A percentile compares a stretch with the other conserved stretches of the same genome.
These are phyloP conservation scores for Philaenus spumarius DNA, from an alignment of 1,140 invertebrate genomes.

Conservation along the genomic window DNA sequence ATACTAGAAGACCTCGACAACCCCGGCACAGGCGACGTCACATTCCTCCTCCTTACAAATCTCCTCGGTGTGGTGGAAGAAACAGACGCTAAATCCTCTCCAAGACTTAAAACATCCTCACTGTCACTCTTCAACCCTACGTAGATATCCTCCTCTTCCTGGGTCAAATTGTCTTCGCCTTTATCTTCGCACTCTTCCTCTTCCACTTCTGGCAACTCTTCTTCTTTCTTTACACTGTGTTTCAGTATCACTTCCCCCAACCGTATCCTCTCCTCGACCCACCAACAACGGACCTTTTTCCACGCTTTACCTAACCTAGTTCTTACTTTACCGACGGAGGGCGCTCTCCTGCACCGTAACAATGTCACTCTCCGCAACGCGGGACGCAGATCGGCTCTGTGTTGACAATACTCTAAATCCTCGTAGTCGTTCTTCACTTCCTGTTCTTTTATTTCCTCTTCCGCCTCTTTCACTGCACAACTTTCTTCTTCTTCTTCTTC, in stretches of 20 bases:
- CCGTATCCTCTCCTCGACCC: constrained; percentile 14
- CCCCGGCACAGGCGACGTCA: constrained; percentile 1
- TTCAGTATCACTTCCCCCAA: constrained; percentile 16
- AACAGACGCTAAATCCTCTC: background rate
- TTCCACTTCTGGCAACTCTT: background rate
- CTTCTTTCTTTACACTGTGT: constrained; percentile 1
- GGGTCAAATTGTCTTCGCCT: background rate
- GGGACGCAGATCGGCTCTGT: constrained; percentile 7
- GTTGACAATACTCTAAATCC: constrained; percentile 13
- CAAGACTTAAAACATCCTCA: background rate
- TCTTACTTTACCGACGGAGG: constrained; percentile 8
- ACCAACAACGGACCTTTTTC: constrained; percentile 14
- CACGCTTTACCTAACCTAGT: constrained; percentile 12
- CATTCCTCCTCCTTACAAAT: background rate
- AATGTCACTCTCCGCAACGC: constrained; percentile 7
- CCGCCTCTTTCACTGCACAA: background rate
- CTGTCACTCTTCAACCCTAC: background rate
- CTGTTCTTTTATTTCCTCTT: background rate
- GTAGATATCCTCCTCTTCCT: background rate
- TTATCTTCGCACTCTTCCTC: background rate
- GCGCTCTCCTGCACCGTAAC: background rate
- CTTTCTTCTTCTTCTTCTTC: background rate
- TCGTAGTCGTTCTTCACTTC: background rate
- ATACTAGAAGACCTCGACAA: constrained; percentile 17
- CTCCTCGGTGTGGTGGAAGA: background rate